These are phyloP conservation scores for Hirundo rustica DNA, from an alignment of 2,797 vertebrate genomes.

Conservation along the genomic window DNA sequence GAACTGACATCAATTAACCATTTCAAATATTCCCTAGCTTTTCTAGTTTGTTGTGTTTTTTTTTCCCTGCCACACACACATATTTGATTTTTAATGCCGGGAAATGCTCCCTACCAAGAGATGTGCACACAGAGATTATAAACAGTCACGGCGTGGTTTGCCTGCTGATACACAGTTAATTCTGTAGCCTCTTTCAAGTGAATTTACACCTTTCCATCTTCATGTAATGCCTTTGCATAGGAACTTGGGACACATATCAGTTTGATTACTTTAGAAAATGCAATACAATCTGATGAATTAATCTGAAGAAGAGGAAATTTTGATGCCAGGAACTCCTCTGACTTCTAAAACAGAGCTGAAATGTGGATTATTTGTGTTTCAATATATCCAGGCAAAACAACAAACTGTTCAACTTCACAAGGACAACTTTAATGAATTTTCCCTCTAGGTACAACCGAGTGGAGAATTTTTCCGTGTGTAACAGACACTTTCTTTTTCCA, in stretches of 20 bases:
- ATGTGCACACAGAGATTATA: not conserved
- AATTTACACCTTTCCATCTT: slow-evolving; percentile 10
- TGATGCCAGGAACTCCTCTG: not conserved
- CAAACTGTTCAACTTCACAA: not conserved
- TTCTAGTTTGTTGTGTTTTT: not conserved
- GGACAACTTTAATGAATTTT: slow-evolving; percentile 13
- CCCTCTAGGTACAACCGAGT: not conserved
- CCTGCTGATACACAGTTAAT: not conserved
- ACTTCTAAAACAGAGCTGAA: not conserved
- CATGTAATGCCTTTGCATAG: not conserved
- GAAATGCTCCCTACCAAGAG: accelerated
- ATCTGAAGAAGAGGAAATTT: not conserved
- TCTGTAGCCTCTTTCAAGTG: not conserved
- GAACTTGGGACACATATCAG: not conserved
- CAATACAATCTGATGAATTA: not conserved
- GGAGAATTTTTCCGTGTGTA: not conserved
- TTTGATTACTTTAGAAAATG: not conserved
- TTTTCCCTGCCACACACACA: accelerated
- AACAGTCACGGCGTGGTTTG: not conserved
- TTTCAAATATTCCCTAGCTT: not conserved
- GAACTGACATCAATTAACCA: not conserved
- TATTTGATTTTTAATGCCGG: not conserved
- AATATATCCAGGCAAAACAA: not conserved
- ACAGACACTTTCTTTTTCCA: not conserved
- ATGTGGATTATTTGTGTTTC: not conserved